Evolutionary conservation across 2,797 vertebrate genomes (phyloP).

Genomic region (Leptoclinus maculatus): DNA sequence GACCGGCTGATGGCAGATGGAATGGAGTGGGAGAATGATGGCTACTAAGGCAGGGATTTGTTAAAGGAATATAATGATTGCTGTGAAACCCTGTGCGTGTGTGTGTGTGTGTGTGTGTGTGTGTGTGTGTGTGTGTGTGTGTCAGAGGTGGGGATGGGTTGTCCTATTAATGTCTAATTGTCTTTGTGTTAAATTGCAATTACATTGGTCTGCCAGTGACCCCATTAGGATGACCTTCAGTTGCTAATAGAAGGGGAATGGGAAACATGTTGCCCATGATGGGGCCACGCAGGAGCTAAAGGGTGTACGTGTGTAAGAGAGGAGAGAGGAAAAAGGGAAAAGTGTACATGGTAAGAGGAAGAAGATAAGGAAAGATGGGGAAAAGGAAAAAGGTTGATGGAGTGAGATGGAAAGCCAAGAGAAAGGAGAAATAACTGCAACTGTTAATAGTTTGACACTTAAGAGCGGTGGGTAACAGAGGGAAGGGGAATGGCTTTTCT

Average conservation of each 20-base stretch:
- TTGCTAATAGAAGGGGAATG: conserved; percentile 58
- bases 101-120: conserved; percentile 22
- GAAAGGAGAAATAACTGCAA: conserved; percentile 10
- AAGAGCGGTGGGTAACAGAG: background rate
- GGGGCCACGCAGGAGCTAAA: conserved; percentile 7
- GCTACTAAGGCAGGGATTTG: conserved; percentile 47
- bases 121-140: conserved; percentile 4
- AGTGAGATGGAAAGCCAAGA: conserved; percentile 15
- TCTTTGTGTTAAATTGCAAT: conserved; percentile 71
- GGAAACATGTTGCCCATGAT: conserved; percentile 44
- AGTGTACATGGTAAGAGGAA: background rate
- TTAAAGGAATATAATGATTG: conserved; percentile 49
- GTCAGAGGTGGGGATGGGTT: conserved; percentile 36
- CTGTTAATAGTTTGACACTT: conserved; percentile 14
- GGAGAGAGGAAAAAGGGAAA: background rate
- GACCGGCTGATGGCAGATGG: conserved; percentile 64
- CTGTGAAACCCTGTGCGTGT: conserved; percentile 4
- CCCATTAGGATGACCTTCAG: conserved; percentile 74
- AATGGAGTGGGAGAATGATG: conserved; percentile 59
- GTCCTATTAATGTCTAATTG: conserved; percentile 67
- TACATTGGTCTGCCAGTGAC: conserved; percentile 62
- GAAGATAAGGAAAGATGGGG: background rate
- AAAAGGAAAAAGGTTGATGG: background rate
- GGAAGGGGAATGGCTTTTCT: conserved; percentile 12
- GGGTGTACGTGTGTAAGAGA: too few relatives aligned